Base-by-base conservation (phyloP, 2,888 invertebrate species). In the Epiperipatus broadwayi region DNA sequence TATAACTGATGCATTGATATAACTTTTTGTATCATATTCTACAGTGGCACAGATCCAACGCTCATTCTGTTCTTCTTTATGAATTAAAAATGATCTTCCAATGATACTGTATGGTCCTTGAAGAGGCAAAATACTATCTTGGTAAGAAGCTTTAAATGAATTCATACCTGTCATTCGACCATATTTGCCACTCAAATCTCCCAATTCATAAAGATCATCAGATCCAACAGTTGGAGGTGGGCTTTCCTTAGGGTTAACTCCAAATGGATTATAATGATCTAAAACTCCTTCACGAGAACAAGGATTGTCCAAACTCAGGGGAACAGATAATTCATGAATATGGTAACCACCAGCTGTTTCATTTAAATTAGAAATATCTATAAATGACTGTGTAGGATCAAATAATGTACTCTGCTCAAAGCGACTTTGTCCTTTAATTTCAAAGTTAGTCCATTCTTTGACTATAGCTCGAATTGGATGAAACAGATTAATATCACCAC, bases 241-340 rank as follows among this genome's bases (percentile, higher is more conserved):
- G 1, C 70, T 68, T 1, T 63, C 58, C 1, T 66, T 62, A 4
- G 69, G 66, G 53, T 73, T 72, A 1, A 81, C 71, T 35, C 71
- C 68, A 50, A 73, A 70, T 0, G 89, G 89, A 58, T 91, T 84
- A 69, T 75, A 91, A 34, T 76, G 75, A n/a, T 72, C 78, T 48
- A 80, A 79, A 0, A 87, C 61, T 0, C 81, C 72, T 0, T 78
- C 73, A 32, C 66, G 72, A 55, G 84, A 83, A 49, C 87, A 87
- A 0, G 87, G 85, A 53, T 85, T 85, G 50, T 78, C 76, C 44
- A 84, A 58, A 48, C 79, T 75, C 43, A 71, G 73, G 53, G 83
- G 77, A 0, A 85, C 74, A 0, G 84, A 75, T 0, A 56, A 60
- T 27, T 56, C 47, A 44, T 63, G 63, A 3, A 65, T 52, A 44